Base-by-base conservation (phyloP, 30 jellyfish, hydroid and myxozoan species). In the Clytia hemisphaerica region DNA sequence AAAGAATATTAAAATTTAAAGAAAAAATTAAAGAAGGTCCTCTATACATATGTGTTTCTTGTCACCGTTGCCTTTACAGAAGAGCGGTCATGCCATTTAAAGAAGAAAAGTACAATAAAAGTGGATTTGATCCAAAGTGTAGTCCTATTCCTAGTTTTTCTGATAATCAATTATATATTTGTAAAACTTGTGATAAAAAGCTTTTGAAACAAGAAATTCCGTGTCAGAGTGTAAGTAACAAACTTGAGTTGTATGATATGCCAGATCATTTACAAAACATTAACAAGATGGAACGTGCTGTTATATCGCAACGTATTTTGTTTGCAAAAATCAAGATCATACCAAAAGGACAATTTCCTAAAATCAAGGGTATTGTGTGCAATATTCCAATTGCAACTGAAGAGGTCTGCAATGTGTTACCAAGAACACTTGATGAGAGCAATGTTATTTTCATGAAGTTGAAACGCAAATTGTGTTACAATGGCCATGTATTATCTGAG, bases 341-440 rank as follows among this genome's bases (percentile, higher is more conserved):
- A 48, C 79, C 79, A 12, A 67, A 67, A 38, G 49, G 79, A 5
- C 79, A 67, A 67, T 27, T 6, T 14, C 75, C 75, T 18, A 67
- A 67, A 67, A 38, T 67, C 9, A 40, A 46, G 24, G 76, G 76
- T 26, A 68, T 68, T 0, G 30, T 63, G 15, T 63, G 79, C 27
- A 67, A 67, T 67, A 50, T 67, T 14, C 79, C 79, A 9, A 19
- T 24, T 6, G 47, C 21, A 10, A 49, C 46, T 5, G 73, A 40
- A 7, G 46, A 15, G 10, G 46, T 38, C 9, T 19, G 29, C 26
- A 67, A 40, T 38, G 60, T 42, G 42, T 45, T 67, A 38, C 72
- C 79, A 4, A 40, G 75, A 21, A 33, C 49, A 7, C 16, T 27
- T 45, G 46, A 2, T 5, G 45, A 50, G 21, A 37, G 16, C 45